Conservation (phyloP, 2,797 vertebrate species). For the Thaleichthys pacificus region DNA sequence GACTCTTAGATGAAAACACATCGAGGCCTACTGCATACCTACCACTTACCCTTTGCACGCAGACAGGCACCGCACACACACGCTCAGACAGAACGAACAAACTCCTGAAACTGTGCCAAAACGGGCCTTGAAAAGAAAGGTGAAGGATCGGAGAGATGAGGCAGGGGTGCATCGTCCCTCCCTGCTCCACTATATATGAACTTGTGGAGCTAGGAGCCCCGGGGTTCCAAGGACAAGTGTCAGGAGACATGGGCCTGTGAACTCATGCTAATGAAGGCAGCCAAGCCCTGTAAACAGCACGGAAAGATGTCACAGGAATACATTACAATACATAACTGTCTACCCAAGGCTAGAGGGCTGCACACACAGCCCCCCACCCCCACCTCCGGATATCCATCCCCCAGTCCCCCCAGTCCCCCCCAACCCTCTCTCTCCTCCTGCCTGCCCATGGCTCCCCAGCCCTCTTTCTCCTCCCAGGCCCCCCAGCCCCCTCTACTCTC, state of each 20-base stretch:
- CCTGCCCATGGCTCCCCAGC: constrained; percentile 41
- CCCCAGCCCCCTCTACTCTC: constrained; percentile 16
- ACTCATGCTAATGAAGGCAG: constrained; percentile 82
- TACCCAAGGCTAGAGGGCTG: constrained; percentile 68
- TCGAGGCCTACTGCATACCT: no score
- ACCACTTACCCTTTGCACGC: not conserved
- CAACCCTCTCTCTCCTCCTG: constrained; percentile 26
- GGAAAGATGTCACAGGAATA: constrained; percentile 80
- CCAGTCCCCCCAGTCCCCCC: not conserved
- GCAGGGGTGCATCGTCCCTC: constrained; percentile 44
- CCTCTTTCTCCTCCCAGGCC: constrained; percentile 8
- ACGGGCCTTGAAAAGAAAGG: constrained; percentile 66
- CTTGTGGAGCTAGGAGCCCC: constrained; percentile 73
- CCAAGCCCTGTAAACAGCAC: constrained; percentile 80
- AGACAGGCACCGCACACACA: constrained; percentile 20
- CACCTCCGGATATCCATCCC: not conserved
- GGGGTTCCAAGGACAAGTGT: constrained; percentile 81
- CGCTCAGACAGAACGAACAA: constrained; percentile 31
- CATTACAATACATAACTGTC: constrained; percentile 86
- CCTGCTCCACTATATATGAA: constrained; percentile 63
- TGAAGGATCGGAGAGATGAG: constrained; percentile 24
- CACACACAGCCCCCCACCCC: constrained; percentile 39
- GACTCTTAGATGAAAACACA: no score
- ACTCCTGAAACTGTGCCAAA: constrained; percentile 11
- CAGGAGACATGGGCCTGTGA: constrained; percentile 76